Evolutionary conservation across 2,113 vertebrate genomes (phyloP), one percentile per base, ranked within the genome.

Genomic region (Dunckerocampus dactyliophorus): DNA sequence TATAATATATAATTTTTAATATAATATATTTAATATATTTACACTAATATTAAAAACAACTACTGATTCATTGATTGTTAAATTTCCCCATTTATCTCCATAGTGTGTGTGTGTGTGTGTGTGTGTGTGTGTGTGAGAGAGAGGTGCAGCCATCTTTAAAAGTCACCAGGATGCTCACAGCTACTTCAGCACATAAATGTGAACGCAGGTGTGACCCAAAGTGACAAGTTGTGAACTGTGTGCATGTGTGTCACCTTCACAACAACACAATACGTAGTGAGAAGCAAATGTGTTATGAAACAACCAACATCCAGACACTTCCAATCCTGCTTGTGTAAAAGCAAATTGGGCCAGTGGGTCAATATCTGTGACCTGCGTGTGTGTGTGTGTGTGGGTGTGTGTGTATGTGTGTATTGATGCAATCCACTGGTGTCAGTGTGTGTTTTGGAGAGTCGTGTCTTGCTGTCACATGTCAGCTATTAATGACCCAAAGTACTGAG

Each of bases 311-410:
- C 51, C 34, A 37, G 43, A 52, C 56, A 54, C 39, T 66, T 57
- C 12, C 28, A 34, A 50, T 63, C 46, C 16, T 20, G 46, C 34
- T 71, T 71, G 67, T 59, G 51, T 56, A 61, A 62, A 21, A 62
- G 20, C 51, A 67, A 73, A 73, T 47, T 3, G 3, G 68, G 62
- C 64, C 75, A 72, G 31, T 75, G 69, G 75, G 69, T 73, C 67
- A 78, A 69, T 68, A 73, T 37, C 48, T 28, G 34, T 46, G 43
- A 52, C 54, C 47, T 31, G 37, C n/a, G 24, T 31, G 22, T 62
- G 47, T 20, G 31, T 55, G 15, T 15, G 17, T 59, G 39, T 48
- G 57, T 62, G 57, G 48, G 47, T 59, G 47, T 61, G 56, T 66
- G 45, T 59, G 37, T 37, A 49, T 62, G 53, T 52, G 11, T 16